Base-by-base conservation (phyloP, 1,140 invertebrate species). In the Drosophila kohkoa region DNA sequence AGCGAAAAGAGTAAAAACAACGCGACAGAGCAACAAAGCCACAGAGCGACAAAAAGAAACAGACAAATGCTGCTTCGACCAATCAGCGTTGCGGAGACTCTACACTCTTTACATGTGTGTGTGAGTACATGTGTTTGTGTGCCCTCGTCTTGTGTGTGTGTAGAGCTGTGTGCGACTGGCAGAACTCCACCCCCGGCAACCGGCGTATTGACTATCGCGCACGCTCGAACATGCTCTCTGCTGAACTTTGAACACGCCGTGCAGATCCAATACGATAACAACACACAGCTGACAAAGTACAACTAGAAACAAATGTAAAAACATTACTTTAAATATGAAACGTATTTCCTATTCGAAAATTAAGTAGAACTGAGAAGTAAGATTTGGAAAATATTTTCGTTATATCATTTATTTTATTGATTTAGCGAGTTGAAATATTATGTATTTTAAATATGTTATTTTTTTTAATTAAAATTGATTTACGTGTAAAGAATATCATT, bases 41-140 rank as follows among this genome's bases (percentile, higher is more conserved):
- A 81, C 82, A 82, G 57, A 54, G 28, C 82, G 49, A 55, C 79
- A 81, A 79, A 51, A 65, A 52, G 25, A 58, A 67, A 35, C 68
- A 20, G 16, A 30, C 45, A 65, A 28, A 20, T 25, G 2, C 0
- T 15, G 3, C 11, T 1, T 5, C 38, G 57, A 64, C 83, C 83
- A 88, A 88, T 88, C 81, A 70, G 65, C 69, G 65, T 1, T 16
- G 32, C 69, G 85, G 75, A 88, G 77, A 89, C 67, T 83, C 77
- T 46, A 13, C 52, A 63, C 59, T 16, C 65, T 54, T 20, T 35
- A 59, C 35, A 49, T 66, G 73, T 54, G 72, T 71, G 74, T 49
- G 46, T 59, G 57, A 35, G 49, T 48, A 6, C 13, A 63, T 59
- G 77, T 66, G 65, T 69, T 62, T 67, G 75, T 62, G 63, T 55